These are phyloP conservation scores for Cabera pusaria DNA, from an alignment of 2,888 invertebrate genomes.

Conservation along the genomic window DNA sequence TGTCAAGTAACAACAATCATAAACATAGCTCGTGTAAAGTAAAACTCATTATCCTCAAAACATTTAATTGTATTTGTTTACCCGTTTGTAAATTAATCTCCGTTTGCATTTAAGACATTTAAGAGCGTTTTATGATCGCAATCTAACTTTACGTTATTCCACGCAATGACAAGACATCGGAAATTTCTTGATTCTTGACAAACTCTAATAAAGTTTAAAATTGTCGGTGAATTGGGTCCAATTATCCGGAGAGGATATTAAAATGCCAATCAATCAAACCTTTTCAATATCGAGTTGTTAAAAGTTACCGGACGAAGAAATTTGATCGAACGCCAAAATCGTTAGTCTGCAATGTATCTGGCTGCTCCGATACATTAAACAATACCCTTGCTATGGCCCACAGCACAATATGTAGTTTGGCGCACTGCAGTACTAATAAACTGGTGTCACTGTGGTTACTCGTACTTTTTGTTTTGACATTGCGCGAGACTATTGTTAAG, in stretches of 20 bases:
- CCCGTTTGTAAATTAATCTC: conserved; percentile 22
- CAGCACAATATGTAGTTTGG: conserved; percentile 22
- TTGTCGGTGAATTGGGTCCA: conserved; percentile 30
- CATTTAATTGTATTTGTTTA: conserved; percentile 21
- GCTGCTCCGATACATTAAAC: conserved; percentile 31
- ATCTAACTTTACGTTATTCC: conserved; percentile 35
- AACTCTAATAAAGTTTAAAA: conserved; percentile 31
- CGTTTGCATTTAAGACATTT: conserved; percentile 24
- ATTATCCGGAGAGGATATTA: conserved; percentile 33
- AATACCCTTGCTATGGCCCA: conserved; percentile 17
- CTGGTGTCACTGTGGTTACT: conserved; percentile 20
- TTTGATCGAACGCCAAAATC: conserved; percentile 37
- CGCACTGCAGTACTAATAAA: conserved; percentile 38
- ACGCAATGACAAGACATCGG: conserved; percentile 26
- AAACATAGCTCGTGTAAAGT: conserved; percentile 3
- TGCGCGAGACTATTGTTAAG: conserved; percentile 9
- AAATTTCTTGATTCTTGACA: conserved; percentile 33
- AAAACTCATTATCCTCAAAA: conserved; percentile 17
- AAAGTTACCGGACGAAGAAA: conserved; percentile 21
- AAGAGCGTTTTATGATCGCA: conserved; percentile 31
- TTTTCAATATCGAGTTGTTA: conserved; percentile 27
- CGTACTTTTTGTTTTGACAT: conserved; percentile 28
- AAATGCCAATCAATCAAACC: conserved; percentile 32
- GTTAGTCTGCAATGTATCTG: conserved; percentile 23
- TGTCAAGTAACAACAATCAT: conserved; percentile 11